Evolutionary conservation across 1,140 invertebrate species (phyloP), one percentile per base, ranked within the genome.

Genomic region (Euglossa dilemma): DNA sequence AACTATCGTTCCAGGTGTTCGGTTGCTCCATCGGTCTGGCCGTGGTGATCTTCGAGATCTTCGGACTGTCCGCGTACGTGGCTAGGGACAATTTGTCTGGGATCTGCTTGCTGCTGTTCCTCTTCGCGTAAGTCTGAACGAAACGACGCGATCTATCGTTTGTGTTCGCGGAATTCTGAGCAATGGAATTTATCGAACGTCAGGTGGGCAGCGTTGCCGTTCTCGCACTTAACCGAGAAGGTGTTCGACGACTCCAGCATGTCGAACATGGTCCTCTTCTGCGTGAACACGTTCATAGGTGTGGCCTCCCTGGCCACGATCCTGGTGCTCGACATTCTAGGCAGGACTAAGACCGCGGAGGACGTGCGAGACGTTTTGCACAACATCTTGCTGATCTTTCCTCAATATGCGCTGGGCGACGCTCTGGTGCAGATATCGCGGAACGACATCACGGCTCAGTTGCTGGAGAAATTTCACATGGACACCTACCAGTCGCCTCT

Each of bases 241-340:
- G 83, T 94, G 47, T 97, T 96, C 92, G 90, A 92, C 28, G 96
- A 96, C 84, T 93, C 96, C 0, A 96, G 95, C 85, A 91, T 96
- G 23, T 95, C 96, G 23, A 96, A 96, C 91, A 96, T 96, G 92
- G 93, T 96, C 1, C 94, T 96, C 16, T 96, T 96, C 90, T 96
- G 96, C 84, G 91, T 94, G 11, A 96, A 96, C 91, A 94, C 96
- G 11, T 96, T 96, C 83, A 93, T 96, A 47, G 95, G 96, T 0
- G 91, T 96, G 28, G 85, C 93, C 4, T 95, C 95, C n/a, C 92
- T 96, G 77, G 94, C 96, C 9, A 93, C 95, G 9, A 94, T 96
- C 16, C 92, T 96, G 11, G 94, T 96, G 4, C 92, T 97, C 54
- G 96, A 96, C 84, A 95, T 97, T 50, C 94, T 96, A 9, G 96